Evolutionary conservation across 2,113 vertebrate species (phyloP).

Genomic region (Scatophagus argus): DNA sequence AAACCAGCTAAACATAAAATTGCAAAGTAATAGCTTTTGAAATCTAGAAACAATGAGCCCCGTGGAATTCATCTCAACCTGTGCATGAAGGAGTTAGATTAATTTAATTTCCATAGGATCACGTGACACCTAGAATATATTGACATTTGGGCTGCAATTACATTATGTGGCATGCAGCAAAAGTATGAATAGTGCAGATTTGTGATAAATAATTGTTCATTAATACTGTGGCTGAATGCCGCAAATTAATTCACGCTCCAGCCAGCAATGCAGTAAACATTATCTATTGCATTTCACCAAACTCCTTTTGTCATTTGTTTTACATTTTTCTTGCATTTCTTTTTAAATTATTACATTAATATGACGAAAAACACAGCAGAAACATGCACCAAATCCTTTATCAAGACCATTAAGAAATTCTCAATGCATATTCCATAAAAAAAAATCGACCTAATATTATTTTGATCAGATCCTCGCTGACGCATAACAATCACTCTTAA

Average conservation of each 20-base stretch:
- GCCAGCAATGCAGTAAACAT: constrained; percentile 85
- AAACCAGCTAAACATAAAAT: constrained; percentile 21
- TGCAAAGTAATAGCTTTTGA: constrained; percentile 31
- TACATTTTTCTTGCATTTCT: not conserved
- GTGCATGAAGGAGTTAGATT: constrained; percentile 32
- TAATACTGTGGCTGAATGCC: constrained; percentile 88
- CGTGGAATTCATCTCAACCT: constrained; percentile 30
- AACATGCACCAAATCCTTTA: not conserved
- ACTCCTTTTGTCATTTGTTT: constrained; percentile 27
- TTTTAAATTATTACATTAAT: constrained; percentile 19
- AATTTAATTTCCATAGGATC: constrained; percentile 80
- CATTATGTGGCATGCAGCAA: constrained; percentile 88
- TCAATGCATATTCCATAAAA: not conserved
- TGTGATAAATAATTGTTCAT: constrained; percentile 95
- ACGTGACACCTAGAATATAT: constrained; percentile 89
- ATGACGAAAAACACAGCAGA: not conserved
- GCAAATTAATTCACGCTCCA: constrained; percentile 90
- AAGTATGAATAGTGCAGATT: constrained; percentile 90
- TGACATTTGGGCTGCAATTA: constrained; percentile 93
- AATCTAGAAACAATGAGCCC: constrained; percentile 25
- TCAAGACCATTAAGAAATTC: not conserved
- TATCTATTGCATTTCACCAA: constrained; percentile 8
- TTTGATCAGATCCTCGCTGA: constrained; percentile 3
- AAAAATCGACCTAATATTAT: not conserved
- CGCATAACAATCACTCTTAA: not conserved